phyloP scores from a whole-genome alignment of 2,888 invertebrate species.

The Ochropleura plecta region DNA sequence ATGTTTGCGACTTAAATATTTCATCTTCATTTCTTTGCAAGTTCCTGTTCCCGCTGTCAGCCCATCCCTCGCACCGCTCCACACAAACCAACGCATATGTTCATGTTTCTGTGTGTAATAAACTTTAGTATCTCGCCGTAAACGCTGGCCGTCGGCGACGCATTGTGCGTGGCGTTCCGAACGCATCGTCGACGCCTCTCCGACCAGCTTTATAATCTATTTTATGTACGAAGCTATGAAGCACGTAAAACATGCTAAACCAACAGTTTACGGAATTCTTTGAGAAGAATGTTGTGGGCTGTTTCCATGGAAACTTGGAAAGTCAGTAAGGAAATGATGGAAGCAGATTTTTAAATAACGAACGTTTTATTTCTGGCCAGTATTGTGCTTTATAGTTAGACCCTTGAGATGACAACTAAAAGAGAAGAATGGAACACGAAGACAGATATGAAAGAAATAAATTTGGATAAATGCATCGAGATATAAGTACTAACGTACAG shows the following conservation, averaged over 20 bases:
- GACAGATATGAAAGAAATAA: background rate
- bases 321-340: constrained; percentile 12
- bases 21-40: background rate
- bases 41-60: constrained; percentile 7
- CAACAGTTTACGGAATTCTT: constrained; percentile 54
- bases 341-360: background rate
- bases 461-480: background rate
- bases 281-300: constrained; percentile 30
- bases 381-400: background rate
- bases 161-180: constrained; percentile 72
- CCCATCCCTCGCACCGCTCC: background rate
- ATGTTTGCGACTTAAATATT: background rate
- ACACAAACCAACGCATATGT: constrained; percentile 68
- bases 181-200: constrained; percentile 68
- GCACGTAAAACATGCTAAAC: constrained; percentile 59
- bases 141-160: constrained; percentile 76
- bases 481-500: too few species aligned
- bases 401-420: background rate
- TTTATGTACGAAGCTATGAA: constrained; percentile 70
- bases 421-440: background rate
- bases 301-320: constrained; percentile 6
- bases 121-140: constrained; percentile 80
- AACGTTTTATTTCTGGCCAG: background rate
- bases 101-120: constrained; percentile 75
- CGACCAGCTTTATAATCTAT: constrained; percentile 73